phyloP scores from a whole-genome alignment of 1,140 invertebrate genomes.

The Caenorhabditis briggsae region DNA sequence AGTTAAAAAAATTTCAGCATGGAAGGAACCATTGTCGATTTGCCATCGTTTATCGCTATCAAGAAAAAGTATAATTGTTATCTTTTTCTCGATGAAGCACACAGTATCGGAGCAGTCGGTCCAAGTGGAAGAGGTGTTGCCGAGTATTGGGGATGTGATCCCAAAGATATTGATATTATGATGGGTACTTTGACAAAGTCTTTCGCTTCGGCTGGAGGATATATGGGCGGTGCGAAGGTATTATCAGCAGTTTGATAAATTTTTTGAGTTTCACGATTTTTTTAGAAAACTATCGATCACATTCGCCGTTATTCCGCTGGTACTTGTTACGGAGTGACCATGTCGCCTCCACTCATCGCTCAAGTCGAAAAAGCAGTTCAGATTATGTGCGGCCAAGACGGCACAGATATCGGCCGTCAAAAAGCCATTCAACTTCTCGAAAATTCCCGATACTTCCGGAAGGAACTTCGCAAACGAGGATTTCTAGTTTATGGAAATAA shows the following conservation, averaged over 20 bases:
- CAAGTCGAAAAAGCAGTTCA: slow-evolving; percentile 78
- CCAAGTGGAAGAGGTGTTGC: slow-evolving; percentile 79
- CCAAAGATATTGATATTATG: slow-evolving; percentile 80
- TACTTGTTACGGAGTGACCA: slow-evolving; percentile 78
- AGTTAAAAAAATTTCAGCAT: too few relatives aligned
- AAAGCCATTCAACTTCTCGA: slow-evolving; percentile 65
- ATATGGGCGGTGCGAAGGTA: slow-evolving; percentile 80
- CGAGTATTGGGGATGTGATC: slow-evolving; percentile 80
- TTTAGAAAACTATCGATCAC: slow-evolving; percentile 79
- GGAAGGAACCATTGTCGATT: slow-evolving; percentile 80
- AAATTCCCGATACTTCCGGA: slow-evolving; percentile 70
- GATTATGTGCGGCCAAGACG: slow-evolving; percentile 79
- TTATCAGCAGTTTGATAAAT: not conserved
- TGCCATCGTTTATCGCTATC: slow-evolving; percentile 79
- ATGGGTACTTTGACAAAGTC: slow-evolving; percentile 82
- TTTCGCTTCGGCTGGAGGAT: slow-evolving; percentile 80
- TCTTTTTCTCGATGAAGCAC: slow-evolving; percentile 81
- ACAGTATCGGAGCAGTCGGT: slow-evolving; percentile 80
- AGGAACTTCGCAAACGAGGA: slow-evolving; percentile 81
- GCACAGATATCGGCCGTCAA: slow-evolving; percentile 77
- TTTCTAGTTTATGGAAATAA: slow-evolving; percentile 94
- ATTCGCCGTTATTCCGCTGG: slow-evolving; percentile 78
- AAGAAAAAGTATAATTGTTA: slow-evolving; percentile 81
- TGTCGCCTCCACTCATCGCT: slow-evolving; percentile 79
- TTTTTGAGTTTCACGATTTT: not conserved